Evolutionary conservation across 2,113 vertebrate species (phyloP).

Genomic region (Myrmecobius fasciatus): DNA sequence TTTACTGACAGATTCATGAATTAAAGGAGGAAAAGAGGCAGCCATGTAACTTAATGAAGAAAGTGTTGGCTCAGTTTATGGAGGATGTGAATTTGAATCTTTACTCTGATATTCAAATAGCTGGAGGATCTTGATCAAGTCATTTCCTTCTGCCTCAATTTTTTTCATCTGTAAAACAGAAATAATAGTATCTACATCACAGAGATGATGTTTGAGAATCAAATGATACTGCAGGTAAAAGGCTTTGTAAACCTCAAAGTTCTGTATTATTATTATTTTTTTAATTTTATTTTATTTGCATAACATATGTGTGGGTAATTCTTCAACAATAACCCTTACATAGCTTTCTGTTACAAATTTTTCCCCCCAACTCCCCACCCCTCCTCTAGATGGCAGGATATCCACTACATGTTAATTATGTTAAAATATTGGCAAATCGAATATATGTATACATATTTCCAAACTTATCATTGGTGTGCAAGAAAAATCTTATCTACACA

Average conservation of each 20-base stretch:
- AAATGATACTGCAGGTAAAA: background rate
- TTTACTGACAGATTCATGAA: background rate
- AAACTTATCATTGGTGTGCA: no score
- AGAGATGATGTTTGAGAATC: background rate
- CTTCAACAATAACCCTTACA: no score
- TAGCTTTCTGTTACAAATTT: no score
- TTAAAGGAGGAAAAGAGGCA: background rate
- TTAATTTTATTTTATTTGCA: no score
- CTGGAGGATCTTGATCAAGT: background rate
- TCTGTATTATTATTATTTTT: background rate
- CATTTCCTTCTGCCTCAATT: background rate
- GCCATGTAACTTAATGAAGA: background rate
- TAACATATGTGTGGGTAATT: no score
- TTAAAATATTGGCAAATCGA: no score
- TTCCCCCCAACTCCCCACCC: no score
- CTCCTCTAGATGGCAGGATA: no score
- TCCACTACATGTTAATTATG: no score
- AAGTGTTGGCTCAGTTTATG: background rate
- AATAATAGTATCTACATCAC: background rate
- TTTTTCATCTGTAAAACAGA: background rate
- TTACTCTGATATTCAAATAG: background rate
- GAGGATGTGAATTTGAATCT: background rate
- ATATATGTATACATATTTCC: no score
- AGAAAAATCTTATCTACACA: no score
- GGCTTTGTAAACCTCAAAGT: no score